Conservation (phyloP, 2,113 vertebrate genomes). For the Collichthys lucidus region DNA sequence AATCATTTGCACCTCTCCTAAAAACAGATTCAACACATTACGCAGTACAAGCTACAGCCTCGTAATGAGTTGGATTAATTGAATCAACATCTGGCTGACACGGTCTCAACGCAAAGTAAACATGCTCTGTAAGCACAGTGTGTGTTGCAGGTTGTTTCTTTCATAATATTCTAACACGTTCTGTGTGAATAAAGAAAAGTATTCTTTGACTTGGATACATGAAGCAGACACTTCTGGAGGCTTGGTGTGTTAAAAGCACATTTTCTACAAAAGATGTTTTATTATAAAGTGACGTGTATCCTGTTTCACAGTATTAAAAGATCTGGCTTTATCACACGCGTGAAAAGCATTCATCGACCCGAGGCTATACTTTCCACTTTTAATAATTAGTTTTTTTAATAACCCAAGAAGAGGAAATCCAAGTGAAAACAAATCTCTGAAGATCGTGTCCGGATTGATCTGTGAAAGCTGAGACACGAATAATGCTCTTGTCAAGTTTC, state of each 20-base stretch:
- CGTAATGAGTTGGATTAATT: background rate
- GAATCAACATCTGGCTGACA: slow-evolving; percentile 1
- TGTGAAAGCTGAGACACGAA: background rate
- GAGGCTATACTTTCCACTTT: background rate
- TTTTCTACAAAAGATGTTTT: background rate
- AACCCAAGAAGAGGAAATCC: background rate
- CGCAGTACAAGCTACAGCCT: background rate
- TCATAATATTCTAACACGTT: background rate
- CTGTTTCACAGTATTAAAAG: background rate
- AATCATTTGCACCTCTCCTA: background rate
- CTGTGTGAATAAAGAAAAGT: background rate
- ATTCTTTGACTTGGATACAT: background rate
- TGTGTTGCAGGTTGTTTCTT: background rate
- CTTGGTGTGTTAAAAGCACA: background rate
- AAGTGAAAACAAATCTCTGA: background rate
- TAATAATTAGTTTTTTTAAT: background rate
- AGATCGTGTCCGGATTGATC: background rate
- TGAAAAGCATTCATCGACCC: background rate
- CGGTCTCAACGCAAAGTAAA: no score
- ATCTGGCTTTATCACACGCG: background rate
- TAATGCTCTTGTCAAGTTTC: background rate
- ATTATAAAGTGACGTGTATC: background rate
- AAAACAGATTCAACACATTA: no score
- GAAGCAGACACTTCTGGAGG: background rate
- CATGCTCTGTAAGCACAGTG: background rate